A percentile compares a stretch with the other conserved stretches of the same genome.
These are phyloP conservation scores for Eretmocerus hayati DNA, from an alignment of 2,888 invertebrate species.

Conservation along the genomic window DNA sequence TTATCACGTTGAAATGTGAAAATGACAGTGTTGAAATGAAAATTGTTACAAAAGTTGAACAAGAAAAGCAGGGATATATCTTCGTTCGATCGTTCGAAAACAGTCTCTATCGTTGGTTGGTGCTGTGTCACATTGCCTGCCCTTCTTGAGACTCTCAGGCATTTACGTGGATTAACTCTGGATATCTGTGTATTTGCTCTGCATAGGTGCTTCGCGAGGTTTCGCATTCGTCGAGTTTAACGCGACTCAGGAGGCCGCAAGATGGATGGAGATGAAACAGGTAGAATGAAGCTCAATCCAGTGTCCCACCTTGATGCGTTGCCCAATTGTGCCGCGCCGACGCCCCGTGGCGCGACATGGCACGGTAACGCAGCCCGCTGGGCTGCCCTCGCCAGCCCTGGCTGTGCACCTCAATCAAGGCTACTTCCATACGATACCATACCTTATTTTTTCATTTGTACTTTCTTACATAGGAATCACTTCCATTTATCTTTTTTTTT, in stretches of 20 bases:
- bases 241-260: constrained; percentile 77
- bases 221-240: constrained; percentile 88
- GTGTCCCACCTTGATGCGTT: constrained; percentile 42
- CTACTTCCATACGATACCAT: constrained; percentile 45
- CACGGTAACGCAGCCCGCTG: constrained; percentile 45
- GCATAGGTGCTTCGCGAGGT: constrained; percentile 81
- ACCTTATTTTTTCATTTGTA: constrained; percentile 31
- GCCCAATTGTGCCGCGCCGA: constrained; percentile 39
- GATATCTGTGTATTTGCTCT: constrained; percentile 57
- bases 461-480: constrained; percentile 33
- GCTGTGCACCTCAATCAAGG: constrained; percentile 43
- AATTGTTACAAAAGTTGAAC: constrained; percentile 24
- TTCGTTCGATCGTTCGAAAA: constrained; percentile 39
- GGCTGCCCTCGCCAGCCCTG: constrained; percentile 43
- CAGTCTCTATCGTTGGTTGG: constrained; percentile 46
- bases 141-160: constrained; percentile 45
- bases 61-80: constrained; percentile 34
- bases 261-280: constrained; percentile 90
- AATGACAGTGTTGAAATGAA: constrained; percentile 35
- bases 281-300: constrained; percentile 52
- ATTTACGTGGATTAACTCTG: constrained; percentile 47
- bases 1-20: constrained; percentile 9
- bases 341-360: constrained; percentile 47
- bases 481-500: constrained; percentile 20
- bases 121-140: constrained; percentile 48